Base-by-base conservation (phyloP, 1,140 invertebrate genomes). In the Conopomorpha cramerella region DNA sequence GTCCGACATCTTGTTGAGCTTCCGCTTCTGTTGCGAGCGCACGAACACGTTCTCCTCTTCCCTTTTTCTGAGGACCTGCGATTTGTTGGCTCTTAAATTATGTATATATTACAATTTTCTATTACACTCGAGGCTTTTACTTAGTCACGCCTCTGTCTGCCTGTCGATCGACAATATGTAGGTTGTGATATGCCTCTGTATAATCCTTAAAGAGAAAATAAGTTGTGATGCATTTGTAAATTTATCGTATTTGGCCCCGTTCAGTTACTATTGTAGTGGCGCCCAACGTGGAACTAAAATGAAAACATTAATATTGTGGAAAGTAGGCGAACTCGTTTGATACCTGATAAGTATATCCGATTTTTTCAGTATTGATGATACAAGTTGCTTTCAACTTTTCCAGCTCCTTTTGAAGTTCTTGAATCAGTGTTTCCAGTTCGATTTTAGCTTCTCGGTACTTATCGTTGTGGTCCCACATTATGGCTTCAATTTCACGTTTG, bases 41-140 rank as follows among this genome's bases (percentile, higher is more conserved):
- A 92, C 86, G 32, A 91, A 87, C 0, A 85, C 79, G 59, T 93
- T 94, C 66, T 94, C 92, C 39, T 93, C 90, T 55, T 95, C 92
- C 6, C 91, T 79, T 56, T 87, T 88, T 65, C 91, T 91, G 12
- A 95, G 55, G 7, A 94, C 85, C 70, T 87, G 78, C 3, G 37
- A 34, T 18, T 32, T 26, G 17, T 30, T 15, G 16, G 30, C 6
- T 16, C 10, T 4, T 32, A 8, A 11, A 18, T 16, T 32, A 16
- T 13, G 3, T 16, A 32, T 16, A 15, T 32, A 6, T 8, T 32
- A 32, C 13, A 8, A 16, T 8, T 32, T 10, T 8, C 4, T 29
- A 12, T 29, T 29, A 29, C 12, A 2, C 30, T 28, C 30, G 3
- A 42, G 11, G 11, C 18, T 27, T 3, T 13, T 16, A 41, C n/a